phyloP scores from a whole-genome alignment of 2,797 vertebrate genomes.

The Vespertilio murinus region DNA sequence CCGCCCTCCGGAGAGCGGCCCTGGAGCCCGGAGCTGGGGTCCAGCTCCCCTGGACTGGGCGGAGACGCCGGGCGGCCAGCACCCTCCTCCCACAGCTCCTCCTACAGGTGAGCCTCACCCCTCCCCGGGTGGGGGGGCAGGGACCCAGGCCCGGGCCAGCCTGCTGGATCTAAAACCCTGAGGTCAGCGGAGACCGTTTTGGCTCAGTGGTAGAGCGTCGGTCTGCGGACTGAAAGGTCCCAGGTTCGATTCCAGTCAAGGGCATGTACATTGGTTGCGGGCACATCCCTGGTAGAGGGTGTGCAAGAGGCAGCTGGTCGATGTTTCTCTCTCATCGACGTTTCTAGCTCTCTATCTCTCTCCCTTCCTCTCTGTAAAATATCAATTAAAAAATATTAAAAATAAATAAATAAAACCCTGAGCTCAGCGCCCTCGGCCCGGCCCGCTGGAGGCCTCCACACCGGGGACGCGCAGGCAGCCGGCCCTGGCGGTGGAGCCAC shows the following conservation, averaged over 20 bases:
- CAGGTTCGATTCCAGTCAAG: no score
- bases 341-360: no score
- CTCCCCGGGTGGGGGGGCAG: fast-evolving
- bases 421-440: fast-evolving
- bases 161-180: background rate
- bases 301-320: no score
- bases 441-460: background rate
- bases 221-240: no score
- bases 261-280: no score
- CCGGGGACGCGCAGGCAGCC: background rate
- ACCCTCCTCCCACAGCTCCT: background rate
- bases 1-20: background rate
- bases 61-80: background rate
- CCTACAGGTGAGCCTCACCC: constrained; percentile 79
- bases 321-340: no score
- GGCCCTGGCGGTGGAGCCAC: background rate
- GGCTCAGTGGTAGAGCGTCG: no score
- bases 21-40: background rate
- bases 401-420: no score
- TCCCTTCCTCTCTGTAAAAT: no score
- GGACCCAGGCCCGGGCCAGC: background rate
- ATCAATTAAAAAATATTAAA: no score
- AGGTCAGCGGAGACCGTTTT: no score
- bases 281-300: no score
- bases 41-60: background rate